Percentiles rank a stretch among this genome's conserved stretches.
These are phyloP conservation scores for Tipula unca DNA, from an alignment of 2,888 invertebrate genomes.

Conservation along the genomic window DNA sequence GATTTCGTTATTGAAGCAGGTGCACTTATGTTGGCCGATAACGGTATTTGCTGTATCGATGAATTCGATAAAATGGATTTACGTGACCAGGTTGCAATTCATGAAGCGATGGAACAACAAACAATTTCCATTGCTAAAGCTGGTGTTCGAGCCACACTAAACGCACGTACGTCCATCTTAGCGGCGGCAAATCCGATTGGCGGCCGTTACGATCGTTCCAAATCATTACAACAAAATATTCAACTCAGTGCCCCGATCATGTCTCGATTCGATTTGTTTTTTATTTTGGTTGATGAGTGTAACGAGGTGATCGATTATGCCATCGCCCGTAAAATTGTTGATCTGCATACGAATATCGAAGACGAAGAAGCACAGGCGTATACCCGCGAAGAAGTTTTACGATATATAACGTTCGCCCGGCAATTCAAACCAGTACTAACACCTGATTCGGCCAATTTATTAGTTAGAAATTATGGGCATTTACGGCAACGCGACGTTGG, in stretches of 20 bases:
- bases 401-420: slow-evolving; percentile 94
- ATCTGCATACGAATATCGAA: slow-evolving; percentile 81
- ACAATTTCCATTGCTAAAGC: slow-evolving; percentile 99
- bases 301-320: slow-evolving; percentile 92
- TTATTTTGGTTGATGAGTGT: slow-evolving; percentile 95
- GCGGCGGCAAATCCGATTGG: slow-evolving; percentile 98
- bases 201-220: slow-evolving; percentile 92
- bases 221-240: slow-evolving; percentile 91
- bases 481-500: slow-evolving; percentile 77
- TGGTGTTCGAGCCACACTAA: slow-evolving; percentile 92
- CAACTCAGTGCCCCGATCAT: slow-evolving; percentile 92
- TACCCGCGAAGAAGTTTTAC: slow-evolving; percentile 76
- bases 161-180: slow-evolving; percentile 93
- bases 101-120: slow-evolving; percentile 99
- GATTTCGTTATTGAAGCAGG: slow-evolving; percentile 99
- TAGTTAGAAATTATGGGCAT: slow-evolving; percentile 83
- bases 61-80: slow-evolving; percentile 99
- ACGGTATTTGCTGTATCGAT: slow-evolving; percentile 97
- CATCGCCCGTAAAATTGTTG: slow-evolving; percentile 91
- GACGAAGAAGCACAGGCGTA: slow-evolving; percentile 74
- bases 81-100: slow-evolving; percentile 96
- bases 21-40: slow-evolving; percentile 98
- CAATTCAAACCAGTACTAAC: slow-evolving; percentile 87
- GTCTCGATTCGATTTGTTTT: slow-evolving; percentile 98
- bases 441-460: slow-evolving; percentile 69